Evolutionary conservation across 2,797 vertebrate genomes (phyloP), one percentile per base, ranked within the genome.

Genomic region (Pipistrellus kuhlii): DNA sequence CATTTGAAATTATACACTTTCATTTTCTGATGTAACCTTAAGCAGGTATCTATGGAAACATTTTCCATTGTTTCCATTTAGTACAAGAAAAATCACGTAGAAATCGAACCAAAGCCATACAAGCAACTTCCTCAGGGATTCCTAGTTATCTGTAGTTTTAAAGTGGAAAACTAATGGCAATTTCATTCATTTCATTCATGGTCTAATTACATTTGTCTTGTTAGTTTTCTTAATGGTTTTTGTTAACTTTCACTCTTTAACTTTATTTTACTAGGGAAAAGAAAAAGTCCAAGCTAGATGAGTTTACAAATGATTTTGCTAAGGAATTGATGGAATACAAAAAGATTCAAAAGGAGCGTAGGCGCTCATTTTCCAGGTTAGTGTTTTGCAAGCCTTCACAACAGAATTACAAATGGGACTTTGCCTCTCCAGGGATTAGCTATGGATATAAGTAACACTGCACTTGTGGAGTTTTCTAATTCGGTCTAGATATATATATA

Each of bases 251-350:
- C 96, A 96, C 97, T 97, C 97, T 98, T 97, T 98, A 98, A 98
- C 98, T 97, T 98, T 98, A 98, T 98, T 98, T 98, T 98, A 97
- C 98, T 98, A 99, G 99, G 98, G 99, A 99, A 98, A 99, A 99
- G 97, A 98, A 98, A 98, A 98, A 99, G 97, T 99, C 99, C 93
- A 99, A 99, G 98, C 98, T 99, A 97, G 99, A 99, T 98, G 99
- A 99, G 98, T 99, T 99, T 98, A 99, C 99, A 97, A 99, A 99
- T 98, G 99, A 99, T 98, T 99, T 99, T 98, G 99, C 99, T 98
- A 99, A 99, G 98, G 99, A 99, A 98, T 99, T 99, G 94, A 99
- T 99, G 98, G 99, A 99, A 98, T 99, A 99, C 98, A 99, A 99
- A 98, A 99, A 99, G 98, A 99, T 99, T 97, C 99, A 99, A 98